A percentile compares a stretch with the other conserved stretches of the same genome.
These are phyloP conservation scores for Cantharis lateralis DNA, from an alignment of 2,888 invertebrate species.

Conservation along the genomic window DNA sequence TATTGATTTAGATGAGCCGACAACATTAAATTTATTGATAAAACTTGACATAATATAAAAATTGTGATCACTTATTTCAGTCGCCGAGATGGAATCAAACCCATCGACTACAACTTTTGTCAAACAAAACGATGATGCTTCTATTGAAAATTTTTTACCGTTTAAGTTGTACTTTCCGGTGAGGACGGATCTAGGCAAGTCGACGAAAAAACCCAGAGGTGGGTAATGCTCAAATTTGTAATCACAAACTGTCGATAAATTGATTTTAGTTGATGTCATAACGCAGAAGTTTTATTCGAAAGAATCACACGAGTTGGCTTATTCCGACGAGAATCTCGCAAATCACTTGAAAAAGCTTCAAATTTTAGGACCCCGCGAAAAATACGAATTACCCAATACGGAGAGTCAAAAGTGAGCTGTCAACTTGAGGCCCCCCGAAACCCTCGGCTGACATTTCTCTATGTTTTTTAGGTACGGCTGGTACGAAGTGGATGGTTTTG, in stretches of 20 bases:
- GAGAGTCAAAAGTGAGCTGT: conserved; percentile 52
- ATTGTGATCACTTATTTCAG: background rate
- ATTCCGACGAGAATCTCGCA: conserved; percentile 37
- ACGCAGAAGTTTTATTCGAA: conserved; percentile 49
- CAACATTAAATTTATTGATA: conserved; percentile 18
- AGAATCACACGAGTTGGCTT: conserved; percentile 32
- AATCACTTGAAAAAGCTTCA: conserved; percentile 45
- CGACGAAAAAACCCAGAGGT: conserved; percentile 35
- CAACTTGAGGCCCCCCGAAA: background rate
- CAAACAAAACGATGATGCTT: background rate
- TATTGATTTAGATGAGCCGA: conserved; percentile 7
- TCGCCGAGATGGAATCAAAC: conserved; percentile 16
- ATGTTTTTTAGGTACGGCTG: conserved; percentile 54
- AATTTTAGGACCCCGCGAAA: conserved; percentile 45
- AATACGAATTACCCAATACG: conserved; percentile 45
- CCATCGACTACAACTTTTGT: conserved; percentile 16
- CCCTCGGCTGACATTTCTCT: background rate
- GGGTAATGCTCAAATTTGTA: background rate
- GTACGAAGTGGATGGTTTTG: conserved; percentile 45
- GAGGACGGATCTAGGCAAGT: conserved; percentile 40
- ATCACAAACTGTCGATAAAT: background rate
- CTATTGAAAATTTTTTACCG: conserved; percentile 32
- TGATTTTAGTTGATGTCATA: conserved; percentile 45
- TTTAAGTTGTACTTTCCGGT: conserved; percentile 50
- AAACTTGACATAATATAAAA: conserved; percentile 41